phyloP scores from a whole-genome alignment of 2,113 vertebrate species.

The Cebidichthys violaceus region DNA sequence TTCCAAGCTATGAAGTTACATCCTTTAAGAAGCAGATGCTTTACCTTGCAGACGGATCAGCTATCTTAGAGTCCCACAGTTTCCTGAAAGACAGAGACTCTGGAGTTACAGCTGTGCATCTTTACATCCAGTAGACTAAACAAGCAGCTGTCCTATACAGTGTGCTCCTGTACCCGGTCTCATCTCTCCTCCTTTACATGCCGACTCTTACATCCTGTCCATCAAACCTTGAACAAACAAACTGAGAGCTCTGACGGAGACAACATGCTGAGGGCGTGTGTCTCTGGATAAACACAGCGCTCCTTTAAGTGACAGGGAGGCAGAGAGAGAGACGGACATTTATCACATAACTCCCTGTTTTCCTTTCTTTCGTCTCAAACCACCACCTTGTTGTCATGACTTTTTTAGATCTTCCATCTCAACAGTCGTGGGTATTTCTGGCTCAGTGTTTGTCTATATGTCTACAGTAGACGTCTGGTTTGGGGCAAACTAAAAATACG shows the following conservation, averaged over 20 bases:
- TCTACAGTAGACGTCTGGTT: slow-evolving; percentile 64
- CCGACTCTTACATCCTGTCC: slow-evolving; percentile 1
- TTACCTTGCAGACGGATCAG: slow-evolving; percentile 91
- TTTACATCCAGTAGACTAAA: slow-evolving; percentile 55
- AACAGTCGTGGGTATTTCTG: slow-evolving; percentile 59
- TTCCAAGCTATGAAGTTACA: not conserved
- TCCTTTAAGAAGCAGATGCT: not conserved
- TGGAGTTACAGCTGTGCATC: slow-evolving; percentile 3
- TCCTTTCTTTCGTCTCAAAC: slow-evolving; percentile 17
- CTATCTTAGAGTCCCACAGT: slow-evolving; percentile 92
- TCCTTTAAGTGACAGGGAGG: not conserved
- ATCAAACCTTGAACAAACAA: slow-evolving; percentile 54
- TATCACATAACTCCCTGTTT: slow-evolving; percentile 36
- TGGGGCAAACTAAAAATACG: slow-evolving; percentile 47
- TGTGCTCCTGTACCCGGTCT: not conserved
- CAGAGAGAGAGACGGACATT: slow-evolving; percentile 12
- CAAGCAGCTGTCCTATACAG: slow-evolving; percentile 18
- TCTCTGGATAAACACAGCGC: slow-evolving; percentile 42
- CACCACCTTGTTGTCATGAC: slow-evolving; percentile 15
- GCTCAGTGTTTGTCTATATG: slow-evolving; percentile 60
- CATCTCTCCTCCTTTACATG: slow-evolving; percentile 1
- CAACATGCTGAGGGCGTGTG: slow-evolving; percentile 45
- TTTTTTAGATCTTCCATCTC: slow-evolving; percentile 34
- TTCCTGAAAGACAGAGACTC: slow-evolving; percentile 85
- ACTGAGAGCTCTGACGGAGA: slow-evolving; percentile 44